Percentiles rank a stretch among this genome's conserved stretches.
phyloP scores from a whole-genome alignment of 2,888 invertebrate genomes.

The Coecobrya sp. region DNA sequence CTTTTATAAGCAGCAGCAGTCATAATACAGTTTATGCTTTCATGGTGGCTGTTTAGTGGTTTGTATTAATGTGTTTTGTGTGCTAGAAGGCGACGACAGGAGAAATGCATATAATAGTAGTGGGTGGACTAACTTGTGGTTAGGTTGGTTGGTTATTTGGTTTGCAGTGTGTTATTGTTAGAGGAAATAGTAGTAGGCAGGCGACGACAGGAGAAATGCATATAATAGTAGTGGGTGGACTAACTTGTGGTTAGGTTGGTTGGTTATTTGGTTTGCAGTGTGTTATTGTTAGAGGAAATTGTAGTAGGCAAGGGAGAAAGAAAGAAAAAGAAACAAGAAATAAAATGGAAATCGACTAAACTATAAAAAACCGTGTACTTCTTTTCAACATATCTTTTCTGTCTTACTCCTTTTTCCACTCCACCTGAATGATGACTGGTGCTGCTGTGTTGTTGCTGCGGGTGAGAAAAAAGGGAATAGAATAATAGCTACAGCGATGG shows the following conservation, averaged over 20 bases:
- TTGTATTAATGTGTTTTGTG: conserved; percentile 45
- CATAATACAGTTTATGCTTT: conserved; percentile 11
- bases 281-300: conserved; percentile 9
- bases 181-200: neutral
- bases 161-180: conserved; percentile 16
- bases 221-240: conserved; percentile 38
- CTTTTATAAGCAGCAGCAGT: neutral
- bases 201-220: conserved; percentile 22
- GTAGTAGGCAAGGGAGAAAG: neutral
- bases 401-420: conserved; percentile 12
- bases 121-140: conserved; percentile 41
- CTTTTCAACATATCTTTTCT: neutral
- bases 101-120: conserved; percentile 37
- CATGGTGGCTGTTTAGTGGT: conserved; percentile 32
- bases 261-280: conserved; percentile 24
- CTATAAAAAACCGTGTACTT: conserved; percentile 34
- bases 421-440: conserved; percentile 30
- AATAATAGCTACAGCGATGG: neutral
- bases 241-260: conserved; percentile 27
- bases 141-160: conserved; percentile 33
- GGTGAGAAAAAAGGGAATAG: neutral
- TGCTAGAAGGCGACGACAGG: conserved; percentile 5
- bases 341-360: conserved; percentile 58
- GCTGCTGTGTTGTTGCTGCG: neutral
- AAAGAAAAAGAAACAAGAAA: conserved; percentile 43